Evolutionary conservation across 2,113 vertebrate genomes (phyloP).

Genomic region (Pipa parva): DNA sequence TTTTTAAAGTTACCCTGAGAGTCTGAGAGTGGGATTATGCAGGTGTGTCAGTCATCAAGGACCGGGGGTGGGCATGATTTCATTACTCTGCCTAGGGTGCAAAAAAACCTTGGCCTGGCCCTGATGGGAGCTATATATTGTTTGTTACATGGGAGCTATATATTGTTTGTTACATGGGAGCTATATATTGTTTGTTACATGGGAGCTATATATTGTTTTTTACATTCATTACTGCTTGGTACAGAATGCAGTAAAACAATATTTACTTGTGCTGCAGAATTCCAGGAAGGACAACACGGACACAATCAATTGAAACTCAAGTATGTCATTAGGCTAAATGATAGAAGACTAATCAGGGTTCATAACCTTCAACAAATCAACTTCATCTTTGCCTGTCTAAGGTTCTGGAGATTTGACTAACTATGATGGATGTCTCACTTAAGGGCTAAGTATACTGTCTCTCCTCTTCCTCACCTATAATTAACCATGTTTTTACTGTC

Average conservation of each 20-base stretch:
- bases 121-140: no score
- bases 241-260: background rate
- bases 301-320: constrained; percentile 18
- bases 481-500: background rate
- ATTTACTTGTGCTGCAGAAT: constrained; percentile 12
- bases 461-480: background rate
- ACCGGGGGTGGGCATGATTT: background rate
- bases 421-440: background rate
- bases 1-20: no score
- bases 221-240: constrained; percentile 1
- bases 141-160: no score
- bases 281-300: constrained; percentile 23
- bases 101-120: no score
- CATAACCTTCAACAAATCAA: constrained; percentile 3
- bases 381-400: background rate
- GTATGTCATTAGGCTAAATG: constrained; percentile 26
- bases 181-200: constrained; percentile 15
- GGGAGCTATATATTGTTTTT: constrained; percentile 11
- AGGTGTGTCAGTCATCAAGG: no score
- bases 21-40: no score
- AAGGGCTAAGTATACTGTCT: background rate
- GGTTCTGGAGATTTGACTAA: background rate
- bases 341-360: constrained; percentile 7
- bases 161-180: no score
- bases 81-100: no score